Evolutionary conservation across 2,888 invertebrate species (phyloP), one percentile per base, ranked within the genome.

Genomic region (Caradrina clavipalpis): DNA sequence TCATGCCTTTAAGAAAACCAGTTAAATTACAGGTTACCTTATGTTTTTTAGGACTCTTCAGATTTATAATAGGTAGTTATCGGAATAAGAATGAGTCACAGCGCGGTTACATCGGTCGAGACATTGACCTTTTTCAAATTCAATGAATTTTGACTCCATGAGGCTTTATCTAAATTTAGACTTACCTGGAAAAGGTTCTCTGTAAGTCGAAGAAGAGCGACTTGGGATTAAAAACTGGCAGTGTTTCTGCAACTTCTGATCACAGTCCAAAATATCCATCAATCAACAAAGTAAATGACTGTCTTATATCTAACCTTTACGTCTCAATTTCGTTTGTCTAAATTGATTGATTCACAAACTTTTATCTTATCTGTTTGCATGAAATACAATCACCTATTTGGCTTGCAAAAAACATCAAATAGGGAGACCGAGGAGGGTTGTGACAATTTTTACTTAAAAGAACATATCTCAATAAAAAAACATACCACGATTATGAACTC

Each of bases 51-150:
- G 57, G 17, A 51, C 15, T 31, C 47, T 45, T 6, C 21, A 3
- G 17, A 39, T 42, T 66, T 65, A 58, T 56, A 57, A 56, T 42
- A 19, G 61, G 64, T 55, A 73, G 66, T 73, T 73, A 67, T 73
- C 49, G 50, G 73, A 80, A 82, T 57, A 63, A 35, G 53, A 50
- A 62, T 83, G 84, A 84, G 77, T 83, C 82, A 83, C 22, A 50
- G 31, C 47, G 53, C 64, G 65, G 55, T 70, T 70, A 69, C 55
- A n/a, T 35, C 51, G 53, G 76, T 59, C 53, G 53, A 82, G 70
- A 65, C 82, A 56, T 75, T 84, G 82, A 83, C 82, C 82, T 67
- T 75, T 49, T 70, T 69, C 47, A 61, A 76, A 72, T 74, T 63
- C 60, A 74, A 61, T 81, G 59, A 63, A 49, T 75, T 57, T 45